Evolutionary conservation across 2,797 vertebrate species (phyloP).

Genomic region (Gymnodraco acuticeps): DNA sequence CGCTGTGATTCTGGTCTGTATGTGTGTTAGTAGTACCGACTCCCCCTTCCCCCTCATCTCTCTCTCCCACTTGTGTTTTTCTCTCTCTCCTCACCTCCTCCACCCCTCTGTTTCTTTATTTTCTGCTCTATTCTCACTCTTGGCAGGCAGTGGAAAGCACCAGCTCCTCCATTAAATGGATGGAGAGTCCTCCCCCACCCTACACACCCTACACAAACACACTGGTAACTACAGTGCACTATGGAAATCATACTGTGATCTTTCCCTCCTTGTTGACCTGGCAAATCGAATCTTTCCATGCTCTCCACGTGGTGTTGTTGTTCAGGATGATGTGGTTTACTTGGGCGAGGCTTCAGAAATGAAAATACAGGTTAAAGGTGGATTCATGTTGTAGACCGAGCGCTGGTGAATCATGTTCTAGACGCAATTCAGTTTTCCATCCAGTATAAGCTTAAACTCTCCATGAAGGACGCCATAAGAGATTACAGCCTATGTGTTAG

Average conservation of each 20-base stretch:
- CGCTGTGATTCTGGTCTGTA: constrained; percentile 53
- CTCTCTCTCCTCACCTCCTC: constrained; percentile 54
- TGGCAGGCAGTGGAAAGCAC: constrained; percentile 71
- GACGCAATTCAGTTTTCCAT: neutral
- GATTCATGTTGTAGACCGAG: neutral
- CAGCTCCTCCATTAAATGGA: constrained; percentile 70
- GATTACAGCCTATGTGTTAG: neutral
- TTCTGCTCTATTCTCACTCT: constrained; percentile 62
- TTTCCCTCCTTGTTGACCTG: constrained; percentile 28
- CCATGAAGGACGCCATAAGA: neutral
- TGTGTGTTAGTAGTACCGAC: constrained; percentile 69
- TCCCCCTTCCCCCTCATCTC: constrained; percentile 59
- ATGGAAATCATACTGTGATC: constrained; percentile 44
- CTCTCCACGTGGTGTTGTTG: constrained; percentile 9
- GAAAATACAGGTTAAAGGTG: neutral
- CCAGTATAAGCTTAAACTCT: neutral
- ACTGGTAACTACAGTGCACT: constrained; percentile 23
- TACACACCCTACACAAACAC: constrained; percentile 24
- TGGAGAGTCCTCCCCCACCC: constrained; percentile 57
- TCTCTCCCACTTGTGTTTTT: constrained; percentile 16
- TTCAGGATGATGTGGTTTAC: constrained; percentile 10
- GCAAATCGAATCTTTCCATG: constrained; percentile 33
- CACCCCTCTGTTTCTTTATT: constrained; percentile 56
- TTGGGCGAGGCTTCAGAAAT: neutral
- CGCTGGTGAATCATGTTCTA: neutral